phyloP scores from a whole-genome alignment of 64 coral and sea anemone genomes.

The Cladopsammia gracilis region DNA sequence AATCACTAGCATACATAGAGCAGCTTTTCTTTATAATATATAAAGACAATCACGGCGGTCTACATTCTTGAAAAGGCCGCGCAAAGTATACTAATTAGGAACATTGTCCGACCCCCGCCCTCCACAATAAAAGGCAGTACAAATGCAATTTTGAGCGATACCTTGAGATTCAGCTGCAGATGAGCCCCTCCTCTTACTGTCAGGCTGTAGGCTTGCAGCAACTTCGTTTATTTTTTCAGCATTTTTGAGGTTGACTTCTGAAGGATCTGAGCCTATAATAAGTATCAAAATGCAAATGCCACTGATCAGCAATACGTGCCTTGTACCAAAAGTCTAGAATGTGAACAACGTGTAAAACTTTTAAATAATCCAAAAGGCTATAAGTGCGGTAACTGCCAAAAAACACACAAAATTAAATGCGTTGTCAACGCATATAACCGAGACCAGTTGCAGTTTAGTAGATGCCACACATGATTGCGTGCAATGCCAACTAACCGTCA shows the following conservation, averaged over 20 bases:
- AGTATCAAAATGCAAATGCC: background rate
- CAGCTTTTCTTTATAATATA: background rate
- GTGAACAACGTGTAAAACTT: background rate
- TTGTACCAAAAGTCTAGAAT: background rate
- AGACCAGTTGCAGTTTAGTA: constrained; percentile 1
- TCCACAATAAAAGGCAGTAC: background rate
- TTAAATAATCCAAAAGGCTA: constrained; percentile 8
- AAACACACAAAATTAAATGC: constrained; percentile 4
- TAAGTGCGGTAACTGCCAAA: background rate
- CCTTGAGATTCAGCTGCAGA: constrained; percentile 6
- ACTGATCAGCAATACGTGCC: background rate
- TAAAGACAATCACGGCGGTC: constrained; percentile 4
- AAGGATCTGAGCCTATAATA: constrained; percentile 1
- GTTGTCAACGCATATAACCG: constrained; percentile 10
- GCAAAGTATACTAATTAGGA: background rate
- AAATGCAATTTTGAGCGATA: constrained; percentile 7
- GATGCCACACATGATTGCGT: constrained; percentile 1
- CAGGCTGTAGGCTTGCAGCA: background rate
- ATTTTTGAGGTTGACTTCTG: constrained; percentile 1
- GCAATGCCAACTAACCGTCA: background rate
- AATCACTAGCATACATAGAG: too few relatives aligned
- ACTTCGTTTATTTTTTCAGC: background rate
- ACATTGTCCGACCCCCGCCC: constrained; percentile 11
- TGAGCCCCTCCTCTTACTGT: background rate
- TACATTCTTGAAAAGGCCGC: background rate